These are phyloP conservation scores for Pardosa pseudoannulata DNA, from an alignment of 2,888 invertebrate genomes.

Conservation along the genomic window DNA sequence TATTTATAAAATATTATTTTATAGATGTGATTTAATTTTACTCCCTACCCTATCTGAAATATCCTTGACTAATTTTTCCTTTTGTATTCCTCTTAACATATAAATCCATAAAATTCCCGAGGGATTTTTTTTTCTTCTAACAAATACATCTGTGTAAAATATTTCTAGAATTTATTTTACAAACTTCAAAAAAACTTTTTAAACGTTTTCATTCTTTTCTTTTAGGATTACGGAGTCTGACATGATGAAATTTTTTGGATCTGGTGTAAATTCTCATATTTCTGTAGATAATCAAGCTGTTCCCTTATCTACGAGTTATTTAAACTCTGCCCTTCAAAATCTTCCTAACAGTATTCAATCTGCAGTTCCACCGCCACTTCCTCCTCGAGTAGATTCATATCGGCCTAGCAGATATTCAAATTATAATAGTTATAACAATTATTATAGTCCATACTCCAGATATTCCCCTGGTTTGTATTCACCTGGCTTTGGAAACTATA, in stretches of 20 bases:
- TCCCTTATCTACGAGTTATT: conserved; percentile 21
- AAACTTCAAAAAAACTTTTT: too few species aligned
- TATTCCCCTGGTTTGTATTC: conserved; percentile 24
- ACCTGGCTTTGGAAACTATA: not conserved
- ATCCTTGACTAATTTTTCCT: too few species aligned
- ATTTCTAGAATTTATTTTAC: too few species aligned
- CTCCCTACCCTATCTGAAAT: too few species aligned
- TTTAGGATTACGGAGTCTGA: not conserved
- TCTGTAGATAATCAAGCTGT: not conserved
- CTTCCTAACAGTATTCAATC: not conserved
- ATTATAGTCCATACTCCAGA: conserved; percentile 16
- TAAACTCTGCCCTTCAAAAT: not conserved
- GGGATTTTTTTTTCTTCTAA: too few species aligned
- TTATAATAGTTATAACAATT: conserved; percentile 26
- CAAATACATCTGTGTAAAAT: too few species aligned
- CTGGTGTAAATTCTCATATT: not conserved
- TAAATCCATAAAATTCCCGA: too few species aligned
- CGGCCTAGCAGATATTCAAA: conserved; percentile 12
- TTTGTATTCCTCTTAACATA: too few species aligned
- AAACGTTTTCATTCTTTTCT: too few species aligned
- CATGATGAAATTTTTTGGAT: not conserved
- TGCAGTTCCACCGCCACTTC: conserved; percentile 66
- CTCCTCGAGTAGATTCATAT: conserved; percentile 49
- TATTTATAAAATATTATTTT: too few species aligned
- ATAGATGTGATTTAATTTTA: too few species aligned